Evolutionary conservation across 2,797 vertebrate genomes (phyloP), one percentile per base, ranked within the genome.

Genomic region (Melanotaenia pygmaea): DNA sequence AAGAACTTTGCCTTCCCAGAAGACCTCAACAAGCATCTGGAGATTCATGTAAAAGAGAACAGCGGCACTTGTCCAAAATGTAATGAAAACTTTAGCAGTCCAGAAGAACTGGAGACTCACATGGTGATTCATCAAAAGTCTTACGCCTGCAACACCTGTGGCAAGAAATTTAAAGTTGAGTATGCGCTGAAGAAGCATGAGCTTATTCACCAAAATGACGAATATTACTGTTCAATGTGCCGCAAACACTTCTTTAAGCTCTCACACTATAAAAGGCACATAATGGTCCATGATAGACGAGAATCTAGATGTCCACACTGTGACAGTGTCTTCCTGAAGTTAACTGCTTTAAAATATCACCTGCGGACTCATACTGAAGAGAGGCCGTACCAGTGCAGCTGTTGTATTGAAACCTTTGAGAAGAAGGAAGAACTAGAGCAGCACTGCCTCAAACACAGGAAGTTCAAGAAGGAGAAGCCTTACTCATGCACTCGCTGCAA

Each of bases 281-380:
- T 92, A 0, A 0, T 89, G 90, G 94, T 94, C 47, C 96, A 97
- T 67, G 89, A 86, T 0, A 90, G 91, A 1, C 87, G 94, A 30
- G 89, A 95, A n/a, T 92, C 93, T 58, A 92, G 85, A n/a, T 96
- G 96, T 18, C 94, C 94, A 0, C 95, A 96, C 58, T 96, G 96
- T 0, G 92, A 95, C 34, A 86, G 91, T 0, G 92, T 94, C 0
- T 97, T 97, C 2, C 91, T 95, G 0, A 93, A 95, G 84, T 12
- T 94, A 0, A 94, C 92, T 0, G 94, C 95, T 12, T 85, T 96
- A 14, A 96, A 95, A 1, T 95, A 95, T 75, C 96, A 97, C 81
- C 93, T 95, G 28, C 88, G 95, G 0, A 94, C 95, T 13, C 96
- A 97, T 65, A 93, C 88, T 0, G 91, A 92, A 0, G 96, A 96